Conservation (phyloP, 2,888 invertebrate genomes). For the Platerodrilus igneus region DNA sequence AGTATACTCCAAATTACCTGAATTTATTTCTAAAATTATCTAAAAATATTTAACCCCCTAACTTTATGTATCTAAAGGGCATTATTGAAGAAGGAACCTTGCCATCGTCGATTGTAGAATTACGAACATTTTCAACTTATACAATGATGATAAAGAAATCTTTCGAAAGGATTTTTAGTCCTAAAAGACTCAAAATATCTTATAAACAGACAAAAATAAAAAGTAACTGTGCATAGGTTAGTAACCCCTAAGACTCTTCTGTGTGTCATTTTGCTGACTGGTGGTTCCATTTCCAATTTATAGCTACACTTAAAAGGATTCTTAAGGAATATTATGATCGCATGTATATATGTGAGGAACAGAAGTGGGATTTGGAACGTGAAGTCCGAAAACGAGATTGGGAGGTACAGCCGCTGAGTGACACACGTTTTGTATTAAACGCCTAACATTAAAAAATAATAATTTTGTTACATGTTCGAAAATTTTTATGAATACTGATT, state of each 20-base stretch:
- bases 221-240: constrained; percentile 14
- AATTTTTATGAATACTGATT: constrained; percentile 13
- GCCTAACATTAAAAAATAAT: constrained; percentile 17
- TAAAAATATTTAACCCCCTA: too few species aligned
- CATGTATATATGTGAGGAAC: constrained; percentile 96
- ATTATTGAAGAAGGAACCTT: too few species aligned
- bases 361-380: constrained; percentile 99
- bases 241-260: constrained; percentile 13
- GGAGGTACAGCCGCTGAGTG: constrained; percentile 71
- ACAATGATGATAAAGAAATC: too few species aligned
- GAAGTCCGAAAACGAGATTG: constrained; percentile 99
- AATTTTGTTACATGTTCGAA: constrained; percentile 7
- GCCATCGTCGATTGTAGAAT: too few species aligned
- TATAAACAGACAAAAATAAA: background rate
- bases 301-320: constrained; percentile 87
- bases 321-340: constrained; percentile 95
- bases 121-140: too few species aligned
- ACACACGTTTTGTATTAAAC: constrained; percentile 24
- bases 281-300: constrained; percentile 53
- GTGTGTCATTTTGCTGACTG: constrained; percentile 39
- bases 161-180: too few species aligned
- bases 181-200: too few species aligned
- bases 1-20: too few species aligned
- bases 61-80: too few species aligned
- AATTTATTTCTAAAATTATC: too few species aligned